These are phyloP conservation scores for Galeruca laticollis DNA, from an alignment of 2,888 invertebrate species.

Conservation along the genomic window DNA sequence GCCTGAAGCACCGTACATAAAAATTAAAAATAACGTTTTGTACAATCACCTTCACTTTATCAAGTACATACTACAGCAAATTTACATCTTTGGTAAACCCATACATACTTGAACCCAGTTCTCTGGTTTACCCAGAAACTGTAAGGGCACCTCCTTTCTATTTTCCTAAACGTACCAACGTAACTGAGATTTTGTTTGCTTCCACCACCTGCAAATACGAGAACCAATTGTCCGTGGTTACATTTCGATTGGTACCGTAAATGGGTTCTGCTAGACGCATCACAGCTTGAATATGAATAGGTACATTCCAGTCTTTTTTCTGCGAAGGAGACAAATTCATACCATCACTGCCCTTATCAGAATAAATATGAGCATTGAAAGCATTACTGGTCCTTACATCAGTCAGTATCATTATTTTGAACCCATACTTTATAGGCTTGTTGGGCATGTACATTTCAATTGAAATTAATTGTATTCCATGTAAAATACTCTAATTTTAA, in stretches of 20 bases:
- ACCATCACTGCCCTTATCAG: too few species aligned
- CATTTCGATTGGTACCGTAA: slow-evolving; percentile 46
- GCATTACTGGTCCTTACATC: slow-evolving; percentile 48
- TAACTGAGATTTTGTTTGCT: slow-evolving; percentile 41
- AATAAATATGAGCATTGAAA: slow-evolving; percentile 54
- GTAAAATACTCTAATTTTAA: too few species aligned
- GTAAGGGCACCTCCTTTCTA: slow-evolving; percentile 43
- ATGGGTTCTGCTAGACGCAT: slow-evolving; percentile 44
- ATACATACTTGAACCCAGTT: background rate
- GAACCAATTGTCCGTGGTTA: slow-evolving; percentile 51
- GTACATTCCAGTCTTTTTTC: slow-evolving; percentile 36
- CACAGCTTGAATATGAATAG: slow-evolving; percentile 35
- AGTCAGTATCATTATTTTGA: slow-evolving; percentile 56
- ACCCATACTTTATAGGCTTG: slow-evolving; percentile 57
- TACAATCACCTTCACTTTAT: slow-evolving; percentile 11
- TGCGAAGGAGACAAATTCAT: too few species aligned
- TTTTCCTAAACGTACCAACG: slow-evolving; percentile 52
- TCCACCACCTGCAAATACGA: slow-evolving; percentile 45
- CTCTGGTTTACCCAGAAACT: background rate
- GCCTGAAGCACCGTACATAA: too few species aligned
- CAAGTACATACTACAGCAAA: slow-evolving; percentile 6
- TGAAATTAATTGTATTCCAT: too few species aligned
- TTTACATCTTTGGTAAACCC: slow-evolving; percentile 7
- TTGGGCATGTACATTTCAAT: slow-evolving; percentile 58
- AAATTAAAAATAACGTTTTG: too few species aligned